Conservation (phyloP, 2,888 invertebrate genomes). For the Leptinotarsa peninsularis region DNA sequence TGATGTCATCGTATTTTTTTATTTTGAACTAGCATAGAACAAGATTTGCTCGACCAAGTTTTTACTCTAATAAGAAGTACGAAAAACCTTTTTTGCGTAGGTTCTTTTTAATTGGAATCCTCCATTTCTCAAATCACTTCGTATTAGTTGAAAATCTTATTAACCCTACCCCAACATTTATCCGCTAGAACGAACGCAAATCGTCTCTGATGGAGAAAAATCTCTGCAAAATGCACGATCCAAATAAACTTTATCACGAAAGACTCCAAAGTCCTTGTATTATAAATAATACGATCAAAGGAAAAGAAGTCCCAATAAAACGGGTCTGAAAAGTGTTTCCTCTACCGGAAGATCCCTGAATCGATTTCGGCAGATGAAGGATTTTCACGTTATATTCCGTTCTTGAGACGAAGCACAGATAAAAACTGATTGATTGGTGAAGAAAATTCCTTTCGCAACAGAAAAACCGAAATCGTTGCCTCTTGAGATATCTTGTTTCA, state of each 20-base stretch:
- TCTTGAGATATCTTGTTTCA: neutral
- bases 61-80: too few relatives aligned
- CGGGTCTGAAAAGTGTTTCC: constrained; percentile 31
- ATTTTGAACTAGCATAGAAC: too few relatives aligned
- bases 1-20: too few relatives aligned
- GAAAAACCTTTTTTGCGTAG: too few relatives aligned
- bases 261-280: constrained; percentile 15
- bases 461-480: constrained; percentile 5
- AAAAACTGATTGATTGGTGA: constrained; percentile 35
- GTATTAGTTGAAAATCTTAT: neutral
- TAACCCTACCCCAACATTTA: neutral
- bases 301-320: constrained; percentile 24
- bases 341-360: constrained; percentile 31
- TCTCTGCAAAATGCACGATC: constrained; percentile 13
- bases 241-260: constrained; percentile 3
- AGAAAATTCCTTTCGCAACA: constrained; percentile 6
- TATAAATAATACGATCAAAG: constrained; percentile 23
- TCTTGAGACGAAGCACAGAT: constrained; percentile 35
- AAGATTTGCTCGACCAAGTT: too few relatives aligned
- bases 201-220: neutral
- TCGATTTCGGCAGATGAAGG: constrained; percentile 37
- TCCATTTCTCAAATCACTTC: neutral
- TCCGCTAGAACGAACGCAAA: neutral
- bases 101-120: too few relatives aligned
- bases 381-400: constrained; percentile 31